A percentile compares a stretch with the other conserved stretches of the same genome.
Evolutionary conservation across 1,140 invertebrate species (phyloP).

Genomic region (Pseudomyrmex sp.): DNA sequence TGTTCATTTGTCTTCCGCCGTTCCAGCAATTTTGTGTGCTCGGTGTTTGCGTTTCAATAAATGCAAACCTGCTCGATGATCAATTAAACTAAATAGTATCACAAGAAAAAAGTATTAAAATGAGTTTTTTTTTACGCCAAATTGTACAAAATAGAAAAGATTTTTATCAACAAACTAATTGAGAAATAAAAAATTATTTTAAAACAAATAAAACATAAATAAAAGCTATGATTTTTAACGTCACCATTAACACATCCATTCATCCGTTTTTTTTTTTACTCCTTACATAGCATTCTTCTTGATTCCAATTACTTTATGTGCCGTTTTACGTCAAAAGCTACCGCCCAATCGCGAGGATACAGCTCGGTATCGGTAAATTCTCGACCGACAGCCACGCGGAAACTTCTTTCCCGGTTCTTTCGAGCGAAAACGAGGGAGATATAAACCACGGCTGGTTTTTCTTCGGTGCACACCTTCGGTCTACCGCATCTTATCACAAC

Average conservation of each 20-base stretch:
- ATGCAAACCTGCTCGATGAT: neutral
- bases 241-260: neutral
- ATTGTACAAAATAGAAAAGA: neutral
- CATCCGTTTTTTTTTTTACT: neutral
- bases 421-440: slow-evolving; percentile 53
- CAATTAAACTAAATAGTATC: neutral
- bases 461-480: neutral
- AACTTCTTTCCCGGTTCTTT: slow-evolving; percentile 41
- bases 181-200: neutral
- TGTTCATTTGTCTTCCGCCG: neutral
- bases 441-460: slow-evolving; percentile 30
- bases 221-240: neutral
- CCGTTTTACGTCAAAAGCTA: slow-evolving; percentile 12
- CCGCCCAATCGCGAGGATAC: slow-evolving; percentile 10
- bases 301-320: slow-evolving; percentile 12
- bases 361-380: slow-evolving; percentile 41
- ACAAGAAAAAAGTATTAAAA: neutral
- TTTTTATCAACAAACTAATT: neutral
- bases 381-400: slow-evolving; percentile 29
- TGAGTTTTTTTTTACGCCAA: too few species aligned
- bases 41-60: neutral
- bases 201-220: neutral
- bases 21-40: slow-evolving; percentile 56
- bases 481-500: neutral
- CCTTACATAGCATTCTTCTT: neutral